Evolutionary conservation across 2,888 invertebrate species (phyloP), one percentile per base, ranked within the genome.

Genomic region (Theretra japonica): DNA sequence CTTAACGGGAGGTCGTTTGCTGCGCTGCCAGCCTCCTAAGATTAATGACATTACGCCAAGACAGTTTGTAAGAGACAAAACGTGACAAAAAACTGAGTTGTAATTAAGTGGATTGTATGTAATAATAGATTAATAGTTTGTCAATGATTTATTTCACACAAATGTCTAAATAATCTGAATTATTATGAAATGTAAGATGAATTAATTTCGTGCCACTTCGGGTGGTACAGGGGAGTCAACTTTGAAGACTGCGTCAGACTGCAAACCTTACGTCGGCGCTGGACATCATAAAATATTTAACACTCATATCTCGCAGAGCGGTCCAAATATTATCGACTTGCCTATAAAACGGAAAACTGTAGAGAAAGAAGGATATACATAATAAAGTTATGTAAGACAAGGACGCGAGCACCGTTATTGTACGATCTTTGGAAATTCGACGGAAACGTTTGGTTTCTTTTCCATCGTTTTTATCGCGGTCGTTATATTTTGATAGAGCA

Each of bases 401-500:
- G 88, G 92, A 93, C 80, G 87, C 79, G 82, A 75, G 33, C 65
- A 65, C 65, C 41, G 86, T 90, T 90, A 90, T 90, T 92, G 90
- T 91, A 87, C 88, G 91, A 91, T 91, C 92, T 93, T 94, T 91
- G 90, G 90, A 91, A 91, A 90, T 91, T 92, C 90, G 88, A 86
- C 86, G 90, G 89, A 88, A 91, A 88, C 88, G 89, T 90, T 93
- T 92, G 92, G 92, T 93, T 93, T 94, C 92, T 92, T 93, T 89
- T 89, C 91, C 90, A 92, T 92, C 92, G 93, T 88, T 93, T 93
- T 94, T 94, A 94, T 94, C 92, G 92, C 82, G 77, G 91, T 89
- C 93, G 93, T 94, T 94, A 94, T 92, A 91, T 93, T 94, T 94
- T 94, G 93, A 94, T 94, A 91, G 93, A 92, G 92, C 92, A 86